A percentile compares a stretch with the other conserved stretches of the same genome.
These are phyloP conservation scores for Mesorhabditis sp. DNA, from an alignment of 2,888 invertebrate genomes.

Conservation along the genomic window DNA sequence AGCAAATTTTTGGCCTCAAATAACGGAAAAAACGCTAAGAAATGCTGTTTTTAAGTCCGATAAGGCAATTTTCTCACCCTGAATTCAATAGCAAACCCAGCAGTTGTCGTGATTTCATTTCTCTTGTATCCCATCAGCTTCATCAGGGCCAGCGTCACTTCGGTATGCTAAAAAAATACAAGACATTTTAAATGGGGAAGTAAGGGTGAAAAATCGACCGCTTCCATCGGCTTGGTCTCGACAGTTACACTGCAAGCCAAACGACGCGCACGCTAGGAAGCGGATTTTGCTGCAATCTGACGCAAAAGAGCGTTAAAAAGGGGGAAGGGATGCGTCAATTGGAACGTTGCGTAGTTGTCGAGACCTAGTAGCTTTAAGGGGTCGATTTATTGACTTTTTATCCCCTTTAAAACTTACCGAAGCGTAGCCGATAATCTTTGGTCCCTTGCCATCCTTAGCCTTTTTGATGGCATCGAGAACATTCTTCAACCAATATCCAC, in stretches of 20 bases:
- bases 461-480: conserved; percentile 22
- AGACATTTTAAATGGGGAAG: not conserved
- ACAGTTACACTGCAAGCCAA: too few relatives aligned
- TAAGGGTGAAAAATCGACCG: not conserved
- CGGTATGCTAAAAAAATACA: conserved; percentile 34
- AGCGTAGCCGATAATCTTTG: conserved; percentile 35
- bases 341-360: too few relatives aligned
- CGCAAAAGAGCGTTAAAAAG: too few relatives aligned
- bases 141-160: conserved; percentile 37
- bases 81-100: conserved; percentile 41
- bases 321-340: too few relatives aligned
- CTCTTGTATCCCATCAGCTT: conserved; percentile 31
- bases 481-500: conserved; percentile 37
- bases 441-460: conserved; percentile 21
- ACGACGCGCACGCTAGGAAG: too few relatives aligned
- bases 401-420: conserved; percentile 19
- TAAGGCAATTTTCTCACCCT: conserved; percentile 2
- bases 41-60: not conserved
- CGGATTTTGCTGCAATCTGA: too few relatives aligned
- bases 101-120: conserved; percentile 38
- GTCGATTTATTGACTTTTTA: not conserved
- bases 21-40: not conserved
- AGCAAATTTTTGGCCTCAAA: too few relatives aligned
- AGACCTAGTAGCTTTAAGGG: too few relatives aligned
- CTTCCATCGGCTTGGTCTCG: too few relatives aligned